These are phyloP conservation scores for Nicator chloris DNA, from an alignment of 2,113 vertebrate genomes.

Conservation along the genomic window DNA sequence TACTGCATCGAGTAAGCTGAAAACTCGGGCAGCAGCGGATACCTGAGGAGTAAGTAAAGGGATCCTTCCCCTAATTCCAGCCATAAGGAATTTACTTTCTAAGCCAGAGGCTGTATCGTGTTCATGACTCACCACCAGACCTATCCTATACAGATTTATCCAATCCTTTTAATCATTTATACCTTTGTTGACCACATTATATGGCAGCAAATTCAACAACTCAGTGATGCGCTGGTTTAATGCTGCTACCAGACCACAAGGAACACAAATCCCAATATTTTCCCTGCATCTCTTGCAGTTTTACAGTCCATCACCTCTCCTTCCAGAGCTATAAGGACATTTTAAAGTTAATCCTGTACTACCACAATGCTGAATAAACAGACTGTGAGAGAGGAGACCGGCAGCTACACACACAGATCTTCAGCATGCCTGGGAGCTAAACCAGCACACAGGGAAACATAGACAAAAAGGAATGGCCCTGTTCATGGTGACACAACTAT, in stretches of 20 bases:
- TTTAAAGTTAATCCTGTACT: neutral
- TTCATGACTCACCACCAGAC: neutral
- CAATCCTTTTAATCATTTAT: neutral
- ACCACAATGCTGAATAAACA: neutral
- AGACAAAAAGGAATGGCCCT: neutral
- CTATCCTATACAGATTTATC: neutral
- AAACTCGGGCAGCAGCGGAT: neutral
- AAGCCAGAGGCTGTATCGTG: neutral
- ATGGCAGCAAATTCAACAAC: neutral
- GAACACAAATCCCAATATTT: neutral
- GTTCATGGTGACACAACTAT: neutral
- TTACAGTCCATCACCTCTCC: neutral
- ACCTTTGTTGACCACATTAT: neutral
- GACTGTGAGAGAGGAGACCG: neutral
- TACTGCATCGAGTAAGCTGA: neutral
- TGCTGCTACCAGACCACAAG: neutral
- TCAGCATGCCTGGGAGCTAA: neutral
- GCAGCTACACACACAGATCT: neutral
- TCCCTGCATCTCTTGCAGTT: neutral
- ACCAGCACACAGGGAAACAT: neutral
- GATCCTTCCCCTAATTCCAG: neutral
- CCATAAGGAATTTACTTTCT: neutral
- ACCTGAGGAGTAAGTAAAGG: neutral
- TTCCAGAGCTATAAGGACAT: neutral
- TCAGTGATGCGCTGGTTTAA: neutral